Conservation (phyloP, 1,140 invertebrate genomes). For the Drosophila triauraria region DNA sequence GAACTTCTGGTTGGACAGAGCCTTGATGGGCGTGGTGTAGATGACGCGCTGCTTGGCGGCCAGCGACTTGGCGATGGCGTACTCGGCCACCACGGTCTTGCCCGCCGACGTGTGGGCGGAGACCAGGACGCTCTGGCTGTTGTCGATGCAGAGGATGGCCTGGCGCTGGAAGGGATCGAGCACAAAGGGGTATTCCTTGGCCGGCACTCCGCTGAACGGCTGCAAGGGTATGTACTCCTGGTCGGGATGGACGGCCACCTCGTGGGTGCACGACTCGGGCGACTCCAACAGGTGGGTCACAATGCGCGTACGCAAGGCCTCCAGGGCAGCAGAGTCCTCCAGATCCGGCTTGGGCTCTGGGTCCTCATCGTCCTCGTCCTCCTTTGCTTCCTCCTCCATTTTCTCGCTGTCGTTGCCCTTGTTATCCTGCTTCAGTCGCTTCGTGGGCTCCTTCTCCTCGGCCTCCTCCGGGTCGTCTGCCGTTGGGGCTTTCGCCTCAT, state of each 20-base stretch:
- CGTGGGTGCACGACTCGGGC: conserved; percentile 95
- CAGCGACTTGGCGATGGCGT: conserved; percentile 88
- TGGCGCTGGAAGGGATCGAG: conserved; percentile 99
- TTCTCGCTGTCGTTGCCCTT: not conserved
- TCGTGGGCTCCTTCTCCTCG: conserved; percentile 11
- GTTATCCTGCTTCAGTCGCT: conserved; percentile 31
- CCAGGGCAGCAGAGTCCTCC: conserved; percentile 83
- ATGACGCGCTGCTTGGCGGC: conserved; percentile 95
- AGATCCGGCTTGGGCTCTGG: conserved; percentile 14
- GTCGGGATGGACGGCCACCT: conserved; percentile 95
- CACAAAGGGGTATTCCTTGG: conserved; percentile 97
- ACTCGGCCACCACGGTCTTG: conserved; percentile 99
- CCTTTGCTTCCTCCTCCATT: conserved; percentile 7
- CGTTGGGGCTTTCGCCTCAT: not conserved
- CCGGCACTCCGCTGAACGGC: conserved; percentile 88
- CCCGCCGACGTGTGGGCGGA: conserved; percentile 99
- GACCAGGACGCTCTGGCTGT: conserved; percentile 98
- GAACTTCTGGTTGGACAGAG: conserved; percentile 99
- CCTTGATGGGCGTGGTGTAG: conserved; percentile 99
- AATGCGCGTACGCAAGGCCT: conserved; percentile 87
- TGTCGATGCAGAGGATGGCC: conserved; percentile 98
- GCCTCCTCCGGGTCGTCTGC: not conserved
- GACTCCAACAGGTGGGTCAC: conserved; percentile 95
- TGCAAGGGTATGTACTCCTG: conserved; percentile 92
- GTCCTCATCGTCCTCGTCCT: conserved; percentile 10